Percentiles rank a stretch among this genome's conserved stretches.
These are phyloP conservation scores for Lethocerus indicus DNA, from an alignment of 1,140 invertebrate genomes.

Conservation along the genomic window DNA sequence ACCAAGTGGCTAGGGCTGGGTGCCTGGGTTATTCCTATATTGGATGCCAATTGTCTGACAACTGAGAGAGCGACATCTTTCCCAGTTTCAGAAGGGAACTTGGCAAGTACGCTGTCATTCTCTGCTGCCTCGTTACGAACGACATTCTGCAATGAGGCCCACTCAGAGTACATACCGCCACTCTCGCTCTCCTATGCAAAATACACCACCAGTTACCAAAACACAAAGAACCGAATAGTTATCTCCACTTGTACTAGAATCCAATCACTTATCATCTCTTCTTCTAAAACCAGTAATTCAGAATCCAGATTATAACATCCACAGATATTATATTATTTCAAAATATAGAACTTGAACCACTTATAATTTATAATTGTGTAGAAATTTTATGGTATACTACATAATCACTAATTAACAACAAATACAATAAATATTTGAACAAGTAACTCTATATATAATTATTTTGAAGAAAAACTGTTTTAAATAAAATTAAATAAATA, in stretches of 20 bases:
- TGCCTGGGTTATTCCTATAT: slow-evolving; percentile 55
- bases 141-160: slow-evolving; percentile 55
- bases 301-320: no score
- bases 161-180: slow-evolving; percentile 71
- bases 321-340: no score
- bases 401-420: no score
- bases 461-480: no score
- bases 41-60: slow-evolving; percentile 60
- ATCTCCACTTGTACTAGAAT: background rate
- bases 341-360: no score
- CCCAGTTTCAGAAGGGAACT: slow-evolving; percentile 57
- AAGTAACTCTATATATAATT: no score
- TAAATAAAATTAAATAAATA: no score
- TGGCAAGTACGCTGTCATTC: slow-evolving; percentile 64
- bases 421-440: no score
- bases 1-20: slow-evolving; percentile 55
- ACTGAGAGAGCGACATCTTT: slow-evolving; percentile 69
- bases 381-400: no score
- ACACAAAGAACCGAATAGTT: background rate
- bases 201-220: slow-evolving; percentile 4
- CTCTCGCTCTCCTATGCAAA: slow-evolving; percentile 27
- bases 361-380: no score
- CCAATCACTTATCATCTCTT: no score
- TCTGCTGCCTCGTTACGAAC: slow-evolving; percentile 42
- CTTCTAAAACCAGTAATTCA: no score